Base-by-base conservation (phyloP, 2,113 vertebrate genomes). In the Romanogobio albipinnatus region DNA sequence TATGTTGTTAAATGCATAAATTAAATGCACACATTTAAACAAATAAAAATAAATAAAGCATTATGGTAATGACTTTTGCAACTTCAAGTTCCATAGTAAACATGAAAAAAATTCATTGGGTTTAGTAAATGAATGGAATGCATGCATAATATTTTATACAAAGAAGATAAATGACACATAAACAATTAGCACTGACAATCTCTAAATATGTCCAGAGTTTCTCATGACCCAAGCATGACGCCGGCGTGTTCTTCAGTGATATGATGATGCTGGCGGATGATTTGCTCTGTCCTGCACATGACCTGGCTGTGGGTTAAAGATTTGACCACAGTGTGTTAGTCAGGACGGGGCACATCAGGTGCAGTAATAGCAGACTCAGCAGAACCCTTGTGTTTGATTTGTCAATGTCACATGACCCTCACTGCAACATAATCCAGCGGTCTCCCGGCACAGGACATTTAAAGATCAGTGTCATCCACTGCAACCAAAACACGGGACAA, bases 381-480 rank as follows among this genome's bases (percentile, higher is more conserved):
- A 75, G 47, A 51, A 17, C 13, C 78, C 43, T 7, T 36, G 49
- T 64, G 36, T 83, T 68, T 61, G 75, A 45, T 62, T 8, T 74
- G 43, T 83, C 61, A 76, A 22, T 76, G 47, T 76, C 26, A 36
- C 36, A 43, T 22, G 19, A 39, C 68, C 68, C 36, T 71, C 36
- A 10, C 19, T 71, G 66, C 66, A 70, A 70, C 66, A 22, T 70
- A 70, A 70, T 70, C 66, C 66, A 43, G 64, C 64, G 15, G 13
- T 14, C 47, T 49, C 15, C 15, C 51, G 17, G 66, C 66, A 43
- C 68, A 71, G 68, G 36, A 71, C 68, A 10, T 29, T 29, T 56
- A 56, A 56, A 56, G 53, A 56, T 56, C 53, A 22, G 53, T 9
- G 53, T 56, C 53, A 22, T 56, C 53, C 53, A 56, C 17, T 8